phyloP scores from a whole-genome alignment of 2,797 vertebrate species.

The Bryconaethiops microstoma region DNA sequence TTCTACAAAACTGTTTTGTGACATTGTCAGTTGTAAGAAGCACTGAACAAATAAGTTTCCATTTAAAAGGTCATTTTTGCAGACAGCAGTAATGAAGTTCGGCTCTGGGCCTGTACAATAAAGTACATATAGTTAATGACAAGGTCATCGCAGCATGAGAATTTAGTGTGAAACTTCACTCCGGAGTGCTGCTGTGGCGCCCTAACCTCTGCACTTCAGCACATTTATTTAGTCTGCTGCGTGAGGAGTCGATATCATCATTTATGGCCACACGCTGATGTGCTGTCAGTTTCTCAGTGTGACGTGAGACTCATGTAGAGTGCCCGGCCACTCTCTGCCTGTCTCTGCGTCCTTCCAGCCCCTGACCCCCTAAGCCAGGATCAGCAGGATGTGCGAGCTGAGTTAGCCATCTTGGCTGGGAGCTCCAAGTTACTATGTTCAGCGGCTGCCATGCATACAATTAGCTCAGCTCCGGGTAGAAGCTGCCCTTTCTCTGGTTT shows the following conservation, averaged over 20 bases:
- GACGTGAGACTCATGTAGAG: constrained; percentile 33
- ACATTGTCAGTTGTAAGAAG: no score
- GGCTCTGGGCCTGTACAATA: background rate
- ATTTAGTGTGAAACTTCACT: constrained; percentile 36
- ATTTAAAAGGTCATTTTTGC: no score
- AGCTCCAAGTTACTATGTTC: constrained; percentile 47
- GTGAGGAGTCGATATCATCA: constrained; percentile 39
- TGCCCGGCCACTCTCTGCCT: constrained; percentile 50
- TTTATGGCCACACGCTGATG: constrained; percentile 49
- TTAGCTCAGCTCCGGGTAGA: background rate
- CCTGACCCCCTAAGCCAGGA: constrained; percentile 62
- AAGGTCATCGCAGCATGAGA: constrained; percentile 37
- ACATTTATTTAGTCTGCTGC: constrained; percentile 43
- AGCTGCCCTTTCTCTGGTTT: background rate
- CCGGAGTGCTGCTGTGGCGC: constrained; percentile 10
- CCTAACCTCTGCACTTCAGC: constrained; percentile 22
- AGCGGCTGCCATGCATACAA: constrained; percentile 32
- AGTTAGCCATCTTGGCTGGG: constrained; percentile 39
- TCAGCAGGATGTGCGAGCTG: constrained; percentile 53
- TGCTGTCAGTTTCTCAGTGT: constrained; percentile 46
- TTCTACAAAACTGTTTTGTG: no score
- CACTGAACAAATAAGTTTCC: no score
- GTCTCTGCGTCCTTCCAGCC: constrained; percentile 53
- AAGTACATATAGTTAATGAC: constrained; percentile 10
- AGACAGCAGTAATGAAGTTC: background rate